Evolutionary conservation across 2,797 vertebrate genomes (phyloP).

Genomic region (Pseudocheirus occidentalis): DNA sequence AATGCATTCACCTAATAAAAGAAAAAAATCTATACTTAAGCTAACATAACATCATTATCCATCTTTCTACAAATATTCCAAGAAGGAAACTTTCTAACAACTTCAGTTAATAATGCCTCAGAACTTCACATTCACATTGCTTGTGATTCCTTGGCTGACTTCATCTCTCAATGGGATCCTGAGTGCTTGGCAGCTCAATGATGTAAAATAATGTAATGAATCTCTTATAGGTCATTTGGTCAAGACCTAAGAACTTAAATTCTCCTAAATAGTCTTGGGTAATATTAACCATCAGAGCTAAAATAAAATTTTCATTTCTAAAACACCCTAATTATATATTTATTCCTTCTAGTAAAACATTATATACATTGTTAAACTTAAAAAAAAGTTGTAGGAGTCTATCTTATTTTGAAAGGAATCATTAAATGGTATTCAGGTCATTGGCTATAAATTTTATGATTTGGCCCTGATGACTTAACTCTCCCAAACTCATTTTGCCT

Average conservation of each 20-base stretch:
- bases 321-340: constrained; percentile 69
- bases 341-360: constrained; percentile 72
- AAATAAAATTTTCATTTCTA: constrained; percentile 75
- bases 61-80: constrained; percentile 53
- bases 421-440: constrained; percentile 62
- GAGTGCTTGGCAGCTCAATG: constrained; percentile 71
- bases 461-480: constrained; percentile 49
- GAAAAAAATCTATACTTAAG: constrained; percentile 6
- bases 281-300: constrained; percentile 70
- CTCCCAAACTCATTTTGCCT: constrained; percentile 49
- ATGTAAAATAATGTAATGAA: constrained; percentile 77
- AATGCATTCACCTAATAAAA: not conserved
- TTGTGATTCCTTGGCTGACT: constrained; percentile 68
- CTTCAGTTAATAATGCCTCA: constrained; percentile 63
- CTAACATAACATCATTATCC: constrained; percentile 8
- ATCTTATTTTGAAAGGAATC: constrained; percentile 54
- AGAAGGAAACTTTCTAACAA: constrained; percentile 38
- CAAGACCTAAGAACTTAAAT: constrained; percentile 80
- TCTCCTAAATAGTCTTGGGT: constrained; percentile 73
- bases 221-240: constrained; percentile 68
- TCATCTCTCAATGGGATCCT: constrained; percentile 75
- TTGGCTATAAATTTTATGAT: constrained; percentile 69
- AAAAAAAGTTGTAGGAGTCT: constrained; percentile 59
- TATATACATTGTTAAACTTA: constrained; percentile 57
- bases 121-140: constrained; percentile 74